phyloP scores from a whole-genome alignment of 2,113 vertebrate species.

The Piprites chloris region DNA sequence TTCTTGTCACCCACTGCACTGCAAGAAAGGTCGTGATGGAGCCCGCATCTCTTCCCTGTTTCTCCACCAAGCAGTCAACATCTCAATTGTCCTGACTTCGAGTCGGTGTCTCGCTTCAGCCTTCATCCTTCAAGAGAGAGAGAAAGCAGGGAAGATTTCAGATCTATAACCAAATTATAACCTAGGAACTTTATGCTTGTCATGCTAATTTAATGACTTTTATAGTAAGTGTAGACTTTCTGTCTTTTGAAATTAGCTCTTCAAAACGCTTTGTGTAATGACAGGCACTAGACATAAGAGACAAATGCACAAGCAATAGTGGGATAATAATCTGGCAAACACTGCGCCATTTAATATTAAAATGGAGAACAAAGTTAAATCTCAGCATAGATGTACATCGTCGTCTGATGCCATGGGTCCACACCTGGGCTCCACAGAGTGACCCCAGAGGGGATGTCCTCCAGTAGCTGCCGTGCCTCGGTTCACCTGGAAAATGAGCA shows the following conservation, averaged over 20 bases:
- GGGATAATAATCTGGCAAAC: constrained; percentile 66
- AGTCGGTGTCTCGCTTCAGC: neutral
- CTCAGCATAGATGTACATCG: neutral
- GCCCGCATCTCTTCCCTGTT: neutral
- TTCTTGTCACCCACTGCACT: neutral
- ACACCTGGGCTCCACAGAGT: neutral
- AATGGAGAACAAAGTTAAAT: constrained; percentile 44
- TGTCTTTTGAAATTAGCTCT: constrained; percentile 73
- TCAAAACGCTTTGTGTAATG: constrained; percentile 70
- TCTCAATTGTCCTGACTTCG: neutral
- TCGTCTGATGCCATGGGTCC: neutral
- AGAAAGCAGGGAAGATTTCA: constrained; percentile 56
- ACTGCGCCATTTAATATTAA: constrained; percentile 35
- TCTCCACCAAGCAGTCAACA: neutral
- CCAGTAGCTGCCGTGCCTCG: neutral
- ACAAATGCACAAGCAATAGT: constrained; percentile 57
- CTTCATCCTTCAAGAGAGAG: constrained; percentile 33
- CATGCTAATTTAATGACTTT: constrained; percentile 73
- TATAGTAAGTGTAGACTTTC: constrained; percentile 68
- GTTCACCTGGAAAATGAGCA: neutral
- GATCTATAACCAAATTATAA: constrained; percentile 67
- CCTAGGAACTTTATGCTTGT: constrained; percentile 67
- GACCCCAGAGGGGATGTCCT: neutral
- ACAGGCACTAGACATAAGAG: constrained; percentile 69
- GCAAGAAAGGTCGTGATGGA: neutral